A percentile compares a stretch with the other conserved stretches of the same genome.
Conservation (phyloP, 2,797 vertebrate genomes). For the Dendrocincla fuliginosa region DNA sequence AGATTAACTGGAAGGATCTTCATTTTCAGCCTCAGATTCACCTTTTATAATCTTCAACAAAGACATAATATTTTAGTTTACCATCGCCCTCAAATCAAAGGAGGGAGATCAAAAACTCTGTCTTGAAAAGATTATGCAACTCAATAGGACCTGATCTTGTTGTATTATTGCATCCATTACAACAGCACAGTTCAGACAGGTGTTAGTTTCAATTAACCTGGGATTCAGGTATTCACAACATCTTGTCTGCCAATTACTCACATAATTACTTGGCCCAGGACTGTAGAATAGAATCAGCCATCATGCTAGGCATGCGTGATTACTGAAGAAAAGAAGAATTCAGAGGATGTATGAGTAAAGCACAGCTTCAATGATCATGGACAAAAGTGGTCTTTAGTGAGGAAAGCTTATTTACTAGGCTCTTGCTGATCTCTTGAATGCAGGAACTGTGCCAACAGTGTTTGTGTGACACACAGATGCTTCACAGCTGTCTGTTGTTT, state of each 20-base stretch:
- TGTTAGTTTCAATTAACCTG: conserved; percentile 75
- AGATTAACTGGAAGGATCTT: conserved; percentile 67
- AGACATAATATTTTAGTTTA: conserved; percentile 33
- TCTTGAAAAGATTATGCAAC: conserved; percentile 80
- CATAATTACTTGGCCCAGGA: conserved; percentile 68
- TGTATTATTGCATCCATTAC: conserved; percentile 62
- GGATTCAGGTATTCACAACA: conserved; percentile 72
- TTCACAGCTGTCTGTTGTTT: conserved; percentile 64
- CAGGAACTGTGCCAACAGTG: conserved; percentile 44
- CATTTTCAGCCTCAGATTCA: conserved; percentile 36
- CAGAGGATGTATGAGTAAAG: conserved; percentile 66
- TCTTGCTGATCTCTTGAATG: conserved; percentile 55
- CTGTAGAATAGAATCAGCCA: conserved; percentile 83
- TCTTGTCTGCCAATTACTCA: conserved; percentile 71
- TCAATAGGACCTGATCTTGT: conserved; percentile 78
- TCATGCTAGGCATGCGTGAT: conserved; percentile 80
- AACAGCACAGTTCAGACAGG: conserved; percentile 61
- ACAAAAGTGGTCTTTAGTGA: conserved; percentile 70
- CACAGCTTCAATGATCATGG: conserved; percentile 72
- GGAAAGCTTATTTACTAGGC: conserved; percentile 58
- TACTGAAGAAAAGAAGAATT: conserved; percentile 80
- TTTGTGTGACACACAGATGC: conserved; percentile 63
- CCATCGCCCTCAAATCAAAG: conserved; percentile 30
- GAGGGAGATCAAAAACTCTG: conserved; percentile 57
- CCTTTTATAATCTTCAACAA: conserved; percentile 45